These are phyloP conservation scores for Fabriciana adippe DNA, from an alignment of 2,888 invertebrate species.

Conservation along the genomic window DNA sequence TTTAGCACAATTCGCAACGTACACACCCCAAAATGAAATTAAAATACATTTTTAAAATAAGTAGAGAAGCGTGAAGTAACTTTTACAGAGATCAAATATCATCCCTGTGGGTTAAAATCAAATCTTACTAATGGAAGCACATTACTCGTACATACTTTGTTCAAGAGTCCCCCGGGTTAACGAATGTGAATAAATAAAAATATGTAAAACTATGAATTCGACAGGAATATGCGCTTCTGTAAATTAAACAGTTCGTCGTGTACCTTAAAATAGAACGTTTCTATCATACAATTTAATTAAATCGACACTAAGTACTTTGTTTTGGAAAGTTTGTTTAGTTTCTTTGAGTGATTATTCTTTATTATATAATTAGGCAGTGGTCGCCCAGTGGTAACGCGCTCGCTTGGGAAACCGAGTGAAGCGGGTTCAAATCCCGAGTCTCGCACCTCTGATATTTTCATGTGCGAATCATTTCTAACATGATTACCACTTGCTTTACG, in stretches of 20 bases:
- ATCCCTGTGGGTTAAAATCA: slow-evolving; percentile 23
- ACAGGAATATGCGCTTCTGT: background rate
- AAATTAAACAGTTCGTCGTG: background rate
- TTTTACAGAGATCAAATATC: slow-evolving; percentile 15
- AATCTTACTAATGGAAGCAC: slow-evolving; percentile 24
- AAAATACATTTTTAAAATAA: slow-evolving; percentile 10
- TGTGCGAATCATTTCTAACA: too few species aligned
- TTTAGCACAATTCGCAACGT: background rate
- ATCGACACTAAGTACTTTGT: too few species aligned
- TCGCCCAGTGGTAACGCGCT: too few species aligned
- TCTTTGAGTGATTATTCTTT: too few species aligned
- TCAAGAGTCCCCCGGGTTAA: background rate
- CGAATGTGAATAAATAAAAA: slow-evolving; percentile 9
- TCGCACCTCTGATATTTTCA: too few species aligned
- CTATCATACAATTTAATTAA: too few species aligned
- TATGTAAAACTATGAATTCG: slow-evolving; percentile 14
- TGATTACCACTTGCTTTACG: too few species aligned
- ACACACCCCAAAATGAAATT: background rate
- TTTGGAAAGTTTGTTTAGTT: too few species aligned
- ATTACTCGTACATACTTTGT: slow-evolving; percentile 11
- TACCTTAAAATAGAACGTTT: background rate
- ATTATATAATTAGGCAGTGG: too few species aligned
- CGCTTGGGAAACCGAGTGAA: too few species aligned
- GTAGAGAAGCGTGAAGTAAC: background rate
- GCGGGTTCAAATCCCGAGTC: too few species aligned